phyloP scores from a whole-genome alignment of 2,888 invertebrate genomes.

The Orgyia antiqua region DNA sequence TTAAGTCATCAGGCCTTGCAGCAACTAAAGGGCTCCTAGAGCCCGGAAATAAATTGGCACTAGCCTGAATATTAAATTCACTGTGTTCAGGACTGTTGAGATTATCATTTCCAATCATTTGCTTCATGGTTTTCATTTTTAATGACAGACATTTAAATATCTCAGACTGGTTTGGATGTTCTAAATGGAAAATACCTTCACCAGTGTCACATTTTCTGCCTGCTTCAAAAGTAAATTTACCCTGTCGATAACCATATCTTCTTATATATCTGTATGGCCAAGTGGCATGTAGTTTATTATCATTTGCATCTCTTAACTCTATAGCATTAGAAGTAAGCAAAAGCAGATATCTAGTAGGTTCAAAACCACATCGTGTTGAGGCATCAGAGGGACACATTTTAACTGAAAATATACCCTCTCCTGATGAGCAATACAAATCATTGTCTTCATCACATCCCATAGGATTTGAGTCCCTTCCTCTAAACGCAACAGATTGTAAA shows the following conservation, averaged over 20 bases:
- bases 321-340: constrained; percentile 86
- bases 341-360: constrained; percentile 83
- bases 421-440: constrained; percentile 91
- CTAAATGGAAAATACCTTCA: constrained; percentile 88
- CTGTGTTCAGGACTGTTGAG: constrained; percentile 82
- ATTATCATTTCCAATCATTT: constrained; percentile 84
- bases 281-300: constrained; percentile 82
- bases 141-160: constrained; percentile 88
- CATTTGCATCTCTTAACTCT: constrained; percentile 83
- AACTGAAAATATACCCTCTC: constrained; percentile 88
- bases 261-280: constrained; percentile 93
- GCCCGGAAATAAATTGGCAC: constrained; percentile 87
- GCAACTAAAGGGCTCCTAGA: constrained; percentile 89
- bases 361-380: constrained; percentile 85
- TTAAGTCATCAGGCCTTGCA: constrained; percentile 67
- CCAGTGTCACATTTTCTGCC: constrained; percentile 92
- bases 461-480: constrained; percentile 79
- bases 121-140: constrained; percentile 93
- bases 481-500: constrained; percentile 89
- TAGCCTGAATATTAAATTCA: constrained; percentile 85
- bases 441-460: constrained; percentile 89
- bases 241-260: constrained; percentile 90
- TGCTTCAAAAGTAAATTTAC: constrained; percentile 92
- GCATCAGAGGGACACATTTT: constrained; percentile 88
- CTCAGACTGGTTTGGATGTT: constrained; percentile 89